These are phyloP conservation scores for Pyxicephalus adspersus DNA, from an alignment of 2,113 vertebrate species.

Conservation along the genomic window DNA sequence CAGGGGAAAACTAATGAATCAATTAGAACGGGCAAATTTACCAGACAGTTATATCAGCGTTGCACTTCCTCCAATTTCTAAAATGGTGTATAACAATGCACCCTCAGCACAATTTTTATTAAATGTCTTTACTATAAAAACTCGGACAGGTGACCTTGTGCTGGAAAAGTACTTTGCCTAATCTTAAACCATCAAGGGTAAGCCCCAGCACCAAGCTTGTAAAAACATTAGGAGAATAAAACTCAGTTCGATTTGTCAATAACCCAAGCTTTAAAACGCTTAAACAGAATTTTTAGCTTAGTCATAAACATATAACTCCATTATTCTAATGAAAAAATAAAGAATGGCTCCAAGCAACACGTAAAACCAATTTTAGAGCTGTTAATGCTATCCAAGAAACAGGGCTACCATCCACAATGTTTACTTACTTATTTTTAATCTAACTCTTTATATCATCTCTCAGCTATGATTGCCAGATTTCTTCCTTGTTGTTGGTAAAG, in stretches of 20 bases:
- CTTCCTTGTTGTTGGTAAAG: too few species aligned
- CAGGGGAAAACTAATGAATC: conserved; percentile 23
- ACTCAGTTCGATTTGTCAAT: neutral
- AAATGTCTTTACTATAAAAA: conserved; percentile 9
- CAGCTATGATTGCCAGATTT: too few species aligned
- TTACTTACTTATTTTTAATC: too few species aligned
- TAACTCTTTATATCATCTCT: too few species aligned
- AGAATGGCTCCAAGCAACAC: too few species aligned
- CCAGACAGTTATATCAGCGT: conserved; percentile 1
- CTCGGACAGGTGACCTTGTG: conserved; percentile 1
- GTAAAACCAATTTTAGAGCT: too few species aligned
- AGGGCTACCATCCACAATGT: too few species aligned
- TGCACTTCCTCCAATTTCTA: neutral
- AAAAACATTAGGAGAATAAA: conserved; percentile 2
- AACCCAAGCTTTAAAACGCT: neutral
- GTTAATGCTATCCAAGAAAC: too few species aligned
- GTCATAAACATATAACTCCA: too few species aligned
- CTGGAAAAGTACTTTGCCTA: neutral
- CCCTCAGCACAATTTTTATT: neutral
- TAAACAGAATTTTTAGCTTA: too few species aligned
- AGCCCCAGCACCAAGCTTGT: neutral
- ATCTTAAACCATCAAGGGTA: neutral
- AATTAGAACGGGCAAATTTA: conserved; percentile 33
- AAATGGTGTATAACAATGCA: neutral
- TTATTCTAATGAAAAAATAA: too few species aligned